Evolutionary conservation across 1,140 invertebrate genomes (phyloP), one percentile per base, ranked within the genome.

Genomic region (Eupeodes corollae): DNA sequence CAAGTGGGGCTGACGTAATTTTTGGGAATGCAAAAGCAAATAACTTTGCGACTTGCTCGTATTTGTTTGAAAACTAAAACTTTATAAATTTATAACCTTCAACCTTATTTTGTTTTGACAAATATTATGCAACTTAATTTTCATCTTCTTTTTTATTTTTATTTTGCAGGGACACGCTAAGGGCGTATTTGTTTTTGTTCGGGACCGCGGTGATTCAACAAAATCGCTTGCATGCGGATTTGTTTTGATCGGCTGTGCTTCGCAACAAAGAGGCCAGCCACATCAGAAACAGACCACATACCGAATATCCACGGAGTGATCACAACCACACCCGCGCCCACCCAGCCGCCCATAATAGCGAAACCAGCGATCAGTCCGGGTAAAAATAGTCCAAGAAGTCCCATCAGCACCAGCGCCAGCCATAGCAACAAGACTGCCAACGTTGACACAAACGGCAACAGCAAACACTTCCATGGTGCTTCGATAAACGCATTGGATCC

Each of bases 161-260:
- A 38, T 10, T 40, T 47, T 50, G 39, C 43, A 65, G 62, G 62
- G 59, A 56, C 54, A 8, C 35, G 10, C 43, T 53, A 48, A 46
- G 33, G 43, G 34, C 21, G 33, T 6, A 57, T 43, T 51, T 40
- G 40, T 46, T 50, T 13, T 54, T 56, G 49, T 53, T 51, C 53
- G 53, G 55, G 56, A 58, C 55, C 56, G 61, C 59, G 47, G 58
- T 59, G 57, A 41, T 37, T 41, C 44, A 38, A 42, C 55, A 61
- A 68, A 75, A 64, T 78, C 78, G 77, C 76, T 78, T 83, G 78
- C 79, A 87, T 88, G 85, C 84, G 84, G 77, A 82, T 88, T 75
- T 88, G 85, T 73, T 86, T 87, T 73, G 83, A 86, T 71, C 77
- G 74, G 73, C 75, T 88, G 74, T 88, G 85, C 80, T 88, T 87